Base-by-base conservation (phyloP, 2,113 vertebrate species). In the Furnarius figulus region DNA sequence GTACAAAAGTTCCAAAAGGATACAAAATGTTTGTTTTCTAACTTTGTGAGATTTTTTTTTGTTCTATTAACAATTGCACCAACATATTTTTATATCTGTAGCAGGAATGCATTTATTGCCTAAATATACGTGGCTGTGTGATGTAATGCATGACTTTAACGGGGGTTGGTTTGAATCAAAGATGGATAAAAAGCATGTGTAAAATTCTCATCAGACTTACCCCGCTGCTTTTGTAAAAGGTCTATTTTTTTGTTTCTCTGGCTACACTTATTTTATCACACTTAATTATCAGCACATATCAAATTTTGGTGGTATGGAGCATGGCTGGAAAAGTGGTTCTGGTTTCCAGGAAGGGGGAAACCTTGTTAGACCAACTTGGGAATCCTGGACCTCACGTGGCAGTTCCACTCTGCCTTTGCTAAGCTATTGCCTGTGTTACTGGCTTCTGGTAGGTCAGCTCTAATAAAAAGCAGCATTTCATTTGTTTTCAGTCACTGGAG, bases 401-500 rank as follows among this genome's bases (percentile, higher is more conserved):
- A 33, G 28, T 27, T 23, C 33, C 31, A 9, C n/a, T 16, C 21
- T 66, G 23, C 55, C 37, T 85, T 68, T n/a, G n/a, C 91, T 63
- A 27, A 73, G 30, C 77, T 68, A 78, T 3, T 74, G 35, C 44
- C 9, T 3, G 0, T 1, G 1, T 47, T 88, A 59, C 13, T 91
- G 66, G 42, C 82, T 94, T 59, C 44, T 56, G 25, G 35, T 81
- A 63, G 70, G 30, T 71, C 93, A 89, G 86, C 52, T 74, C 55
- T 87, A 85, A 78, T 67, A 87, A 95, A 80, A 93, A 85, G 65
- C 37, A 78, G 65, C 53, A 89, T 95, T 87, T 87, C 49, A 85
- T 92, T 95, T 93, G 74, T 91, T 58, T 92, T 44, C 74, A 87
- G 66, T 79, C 78, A 83, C 61, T 79, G 63, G 40, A 89, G 74